Conservation (phyloP, 2,113 vertebrate species). For the Carettochelys insculpta region DNA sequence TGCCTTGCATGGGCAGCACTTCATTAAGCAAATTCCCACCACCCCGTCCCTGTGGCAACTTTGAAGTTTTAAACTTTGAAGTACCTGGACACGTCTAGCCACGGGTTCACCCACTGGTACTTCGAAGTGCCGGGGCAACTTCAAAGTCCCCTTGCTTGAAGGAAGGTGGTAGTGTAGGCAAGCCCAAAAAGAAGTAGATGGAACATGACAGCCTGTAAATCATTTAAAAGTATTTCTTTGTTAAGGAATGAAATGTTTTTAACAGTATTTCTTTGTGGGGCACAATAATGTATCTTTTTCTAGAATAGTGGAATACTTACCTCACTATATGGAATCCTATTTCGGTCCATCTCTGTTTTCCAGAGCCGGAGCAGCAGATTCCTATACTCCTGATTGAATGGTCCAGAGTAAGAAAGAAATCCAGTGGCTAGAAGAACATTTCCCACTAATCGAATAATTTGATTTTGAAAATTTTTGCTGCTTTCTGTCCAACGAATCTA, state of each 20-base stretch:
- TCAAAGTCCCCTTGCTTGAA: too few relatives aligned
- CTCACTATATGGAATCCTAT: constrained; percentile 75
- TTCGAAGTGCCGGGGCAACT: too few relatives aligned
- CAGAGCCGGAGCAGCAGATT: constrained; percentile 79
- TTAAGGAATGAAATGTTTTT: background rate
- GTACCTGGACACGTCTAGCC: too few relatives aligned
- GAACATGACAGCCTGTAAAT: constrained; percentile 1
- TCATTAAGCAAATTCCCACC: too few relatives aligned
- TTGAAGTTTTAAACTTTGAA: too few relatives aligned
- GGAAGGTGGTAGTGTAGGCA: too few relatives aligned
- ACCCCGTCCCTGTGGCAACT: too few relatives aligned
- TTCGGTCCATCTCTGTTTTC: constrained; percentile 81
- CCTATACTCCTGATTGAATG: constrained; percentile 89
- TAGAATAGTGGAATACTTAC: constrained; percentile 53
- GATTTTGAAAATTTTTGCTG: constrained; percentile 81
- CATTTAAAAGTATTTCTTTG: constrained; percentile 10
- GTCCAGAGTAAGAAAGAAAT: constrained; percentile 87
- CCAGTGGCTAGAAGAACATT: constrained; percentile 84
- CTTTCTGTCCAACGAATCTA: constrained; percentile 86
- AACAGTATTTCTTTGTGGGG: background rate
- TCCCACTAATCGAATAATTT: constrained; percentile 81
- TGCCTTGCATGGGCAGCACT: too few relatives aligned
- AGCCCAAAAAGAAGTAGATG: background rate
- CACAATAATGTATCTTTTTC: background rate
- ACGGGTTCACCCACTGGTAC: too few relatives aligned